Evolutionary conservation across 2,797 vertebrate genomes (phyloP).

Genomic region (Decapterus maruadsi): DNA sequence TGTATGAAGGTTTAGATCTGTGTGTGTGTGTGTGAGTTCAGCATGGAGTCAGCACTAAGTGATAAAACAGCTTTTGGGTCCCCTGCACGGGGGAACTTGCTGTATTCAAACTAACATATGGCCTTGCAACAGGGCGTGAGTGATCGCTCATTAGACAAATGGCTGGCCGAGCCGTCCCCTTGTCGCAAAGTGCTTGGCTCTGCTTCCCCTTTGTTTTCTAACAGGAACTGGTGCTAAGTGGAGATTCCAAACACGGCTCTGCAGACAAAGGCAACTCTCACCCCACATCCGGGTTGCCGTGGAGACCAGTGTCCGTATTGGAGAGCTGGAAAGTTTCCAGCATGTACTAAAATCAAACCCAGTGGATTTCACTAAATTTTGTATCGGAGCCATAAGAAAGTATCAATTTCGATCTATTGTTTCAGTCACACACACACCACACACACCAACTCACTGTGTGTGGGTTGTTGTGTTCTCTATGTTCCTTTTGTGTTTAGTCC

Average conservation of each 20-base stretch:
- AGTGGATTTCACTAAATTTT: conserved; percentile 34
- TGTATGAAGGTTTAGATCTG: conserved; percentile 20
- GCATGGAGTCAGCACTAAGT: conserved; percentile 43
- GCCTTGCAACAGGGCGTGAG: conserved; percentile 76
- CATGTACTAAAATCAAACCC: conserved; percentile 42
- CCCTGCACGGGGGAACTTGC: conserved; percentile 42
- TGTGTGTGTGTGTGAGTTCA: conserved; percentile 9
- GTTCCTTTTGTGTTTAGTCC: conserved; percentile 62
- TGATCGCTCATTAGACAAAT: conserved; percentile 84
- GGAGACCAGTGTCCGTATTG: conserved; percentile 64
- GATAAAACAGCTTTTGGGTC: conserved; percentile 58
- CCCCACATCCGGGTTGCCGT: conserved; percentile 74
- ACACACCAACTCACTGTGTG: too few species aligned
- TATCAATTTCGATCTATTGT: conserved; percentile 1
- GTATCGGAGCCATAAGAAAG: conserved; percentile 23
- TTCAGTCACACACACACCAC: neutral
- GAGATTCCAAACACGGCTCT: conserved; percentile 76
- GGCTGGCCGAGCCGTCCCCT: conserved; percentile 74
- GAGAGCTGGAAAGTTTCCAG: conserved; percentile 49
- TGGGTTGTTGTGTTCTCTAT: conserved; percentile 32
- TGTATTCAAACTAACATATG: conserved; percentile 76
- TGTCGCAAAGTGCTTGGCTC: conserved; percentile 67
- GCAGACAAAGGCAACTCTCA: conserved; percentile 80
- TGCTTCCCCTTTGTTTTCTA: conserved; percentile 75
- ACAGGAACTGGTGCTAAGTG: conserved; percentile 81